Evolutionary conservation across 1,140 invertebrate species (phyloP), one percentile per base, ranked within the genome.

Genomic region (Anagrus nilaparvatae): DNA sequence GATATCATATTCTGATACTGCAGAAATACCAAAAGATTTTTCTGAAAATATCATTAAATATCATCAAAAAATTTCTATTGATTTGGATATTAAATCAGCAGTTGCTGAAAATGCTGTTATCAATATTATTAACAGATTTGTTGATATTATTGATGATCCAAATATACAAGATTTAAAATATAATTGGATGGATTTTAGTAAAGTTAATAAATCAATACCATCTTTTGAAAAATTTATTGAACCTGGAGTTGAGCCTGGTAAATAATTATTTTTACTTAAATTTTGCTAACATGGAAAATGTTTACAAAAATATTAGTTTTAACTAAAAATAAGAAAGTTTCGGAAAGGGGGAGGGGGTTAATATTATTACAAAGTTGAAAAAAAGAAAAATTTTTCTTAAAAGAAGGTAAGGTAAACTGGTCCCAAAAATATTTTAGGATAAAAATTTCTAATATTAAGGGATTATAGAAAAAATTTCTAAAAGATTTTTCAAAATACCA

Each of bases 91-190:
- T 25, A 78, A 76, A 58, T 79, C 77, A 0, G 53, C 65, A 3
- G 67, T 69, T 16, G 75, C 76, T 16, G 82, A 85, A 55, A 68
- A 74, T 35, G 74, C 78, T 21, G 77, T 80, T 0, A 74, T 79
- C 5, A 76, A 75, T 47, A 69, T 87, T 10, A 79, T 85, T 25
- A 75, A 83, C 50, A 78, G 77, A 59, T 83, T 84, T 54, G 62
- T 84, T 30, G 67, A 69, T 16, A 64, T 71, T 23, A 67, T 79
- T 17, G 65, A 67, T 27, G 67, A 73, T 24, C 67, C 74, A 38
- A 59, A 61, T 23, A 65, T 79, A 0, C 60, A 74, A 47, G 66
- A 73, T 32, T 47, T 71, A 1, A 76, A 76, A 53, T 75, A 77
- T 49, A 63, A 77, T 43, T 82, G 79, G 79, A 50, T 82, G 50